Conservation (phyloP, 2,888 invertebrate genomes). For the Endomychus coccineus region DNA sequence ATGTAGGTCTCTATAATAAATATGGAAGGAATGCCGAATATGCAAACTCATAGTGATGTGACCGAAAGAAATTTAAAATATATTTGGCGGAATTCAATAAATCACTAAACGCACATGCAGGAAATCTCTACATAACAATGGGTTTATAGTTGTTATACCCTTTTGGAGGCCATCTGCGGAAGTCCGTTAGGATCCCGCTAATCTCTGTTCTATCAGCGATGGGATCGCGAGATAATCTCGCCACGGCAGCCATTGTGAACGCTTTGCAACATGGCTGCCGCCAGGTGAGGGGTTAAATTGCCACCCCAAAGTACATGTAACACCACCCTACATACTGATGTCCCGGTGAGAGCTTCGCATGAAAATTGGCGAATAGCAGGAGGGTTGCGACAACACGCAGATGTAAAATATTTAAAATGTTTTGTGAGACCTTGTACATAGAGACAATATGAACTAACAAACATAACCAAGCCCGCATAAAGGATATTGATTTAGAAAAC, state of each 20-base stretch:
- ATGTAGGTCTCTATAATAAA: no score
- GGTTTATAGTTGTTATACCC: constrained; percentile 14
- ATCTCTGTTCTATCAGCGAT: constrained; percentile 41
- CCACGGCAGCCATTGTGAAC: constrained; percentile 41
- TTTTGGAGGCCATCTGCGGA: constrained; percentile 42
- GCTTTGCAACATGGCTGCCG: constrained; percentile 40
- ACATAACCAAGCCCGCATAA: no score
- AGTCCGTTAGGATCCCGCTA: constrained; percentile 45
- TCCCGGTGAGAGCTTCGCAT: constrained; percentile 7
- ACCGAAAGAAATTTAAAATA: no score
- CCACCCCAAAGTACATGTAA: constrained; percentile 25
- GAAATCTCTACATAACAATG: constrained; percentile 14
- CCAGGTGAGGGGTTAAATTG: constrained; percentile 40
- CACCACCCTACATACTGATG: constrained; percentile 12
- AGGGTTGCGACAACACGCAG: constrained; percentile 12
- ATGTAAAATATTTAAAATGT: constrained; percentile 9
- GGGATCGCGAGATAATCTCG: constrained; percentile 38
- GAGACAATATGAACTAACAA: no score
- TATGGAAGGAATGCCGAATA: no score
- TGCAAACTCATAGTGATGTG: no score
- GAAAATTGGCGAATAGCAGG: constrained; percentile 13
- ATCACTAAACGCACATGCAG: no score
- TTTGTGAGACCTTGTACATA: no score
- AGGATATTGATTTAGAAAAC: no score
- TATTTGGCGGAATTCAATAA: no score